These are phyloP conservation scores for Gadus chalcogrammus DNA, from an alignment of 2,113 vertebrate species.

Conservation along the genomic window DNA sequence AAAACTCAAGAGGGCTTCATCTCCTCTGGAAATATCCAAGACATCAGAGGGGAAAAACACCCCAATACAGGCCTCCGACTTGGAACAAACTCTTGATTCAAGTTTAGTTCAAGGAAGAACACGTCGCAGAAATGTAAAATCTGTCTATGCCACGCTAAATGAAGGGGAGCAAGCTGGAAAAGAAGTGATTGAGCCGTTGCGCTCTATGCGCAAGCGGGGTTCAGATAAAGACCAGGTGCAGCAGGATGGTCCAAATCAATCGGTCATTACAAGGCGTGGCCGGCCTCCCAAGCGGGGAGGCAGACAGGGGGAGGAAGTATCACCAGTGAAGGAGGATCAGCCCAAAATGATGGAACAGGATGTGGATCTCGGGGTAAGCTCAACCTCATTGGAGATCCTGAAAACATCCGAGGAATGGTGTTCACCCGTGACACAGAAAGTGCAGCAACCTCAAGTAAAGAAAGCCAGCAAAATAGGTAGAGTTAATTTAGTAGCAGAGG, in stretches of 20 bases:
- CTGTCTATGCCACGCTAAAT: constrained; percentile 87
- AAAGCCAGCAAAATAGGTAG: constrained; percentile 77
- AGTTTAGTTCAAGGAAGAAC: constrained; percentile 83
- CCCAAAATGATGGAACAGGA: constrained; percentile 77
- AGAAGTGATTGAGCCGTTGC: constrained; percentile 78
- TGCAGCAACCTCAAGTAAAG: constrained; percentile 66
- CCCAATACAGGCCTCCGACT: constrained; percentile 76
- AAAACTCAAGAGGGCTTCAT: constrained; percentile 86
- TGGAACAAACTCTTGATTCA: constrained; percentile 78
- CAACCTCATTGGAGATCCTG: constrained; percentile 74
- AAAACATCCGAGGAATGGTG: constrained; percentile 70
- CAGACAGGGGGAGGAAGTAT: constrained; percentile 79
- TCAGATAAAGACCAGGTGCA: constrained; percentile 79
- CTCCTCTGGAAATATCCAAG: constrained; percentile 82
- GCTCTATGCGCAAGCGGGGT: constrained; percentile 85
- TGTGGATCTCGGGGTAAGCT: constrained; percentile 75
- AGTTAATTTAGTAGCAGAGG: constrained; percentile 53
- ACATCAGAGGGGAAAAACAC: constrained; percentile 76
- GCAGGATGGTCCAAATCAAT: constrained; percentile 71
- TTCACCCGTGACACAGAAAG: constrained; percentile 81
- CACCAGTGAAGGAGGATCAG: constrained; percentile 74
- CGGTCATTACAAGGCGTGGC: constrained; percentile 79
- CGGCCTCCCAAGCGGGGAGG: constrained; percentile 87
- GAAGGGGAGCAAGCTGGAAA: constrained; percentile 84
- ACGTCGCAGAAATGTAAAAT: constrained; percentile 89